Conservation (phyloP, 2,113 vertebrate species). For the Takifugu flavidus region DNA sequence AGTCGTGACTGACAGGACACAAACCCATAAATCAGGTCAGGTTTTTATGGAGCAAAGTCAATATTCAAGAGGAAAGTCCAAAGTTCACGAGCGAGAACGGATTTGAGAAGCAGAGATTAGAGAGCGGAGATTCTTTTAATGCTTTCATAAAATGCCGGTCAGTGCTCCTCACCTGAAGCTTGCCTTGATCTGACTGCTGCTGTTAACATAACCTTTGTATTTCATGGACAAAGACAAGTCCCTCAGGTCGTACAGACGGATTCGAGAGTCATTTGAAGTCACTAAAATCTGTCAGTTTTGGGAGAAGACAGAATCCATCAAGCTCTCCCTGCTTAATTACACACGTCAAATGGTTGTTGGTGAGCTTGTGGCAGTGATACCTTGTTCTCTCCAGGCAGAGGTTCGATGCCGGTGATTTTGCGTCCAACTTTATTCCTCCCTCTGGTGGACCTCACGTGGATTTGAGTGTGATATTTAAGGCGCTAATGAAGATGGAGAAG, state of each 20-base stretch:
- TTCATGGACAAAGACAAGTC: conserved; percentile 98
- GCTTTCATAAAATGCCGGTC: background rate
- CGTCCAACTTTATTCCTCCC: conserved; percentile 95
- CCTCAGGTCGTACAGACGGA: conserved; percentile 93
- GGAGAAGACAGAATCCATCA: background rate
- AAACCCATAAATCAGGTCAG: background rate
- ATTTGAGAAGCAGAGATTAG: background rate
- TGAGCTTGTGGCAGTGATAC: conserved; percentile 54
- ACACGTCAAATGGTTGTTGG: too few relatives aligned
- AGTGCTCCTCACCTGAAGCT: conserved; percentile 89
- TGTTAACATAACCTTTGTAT: conserved; percentile 97
- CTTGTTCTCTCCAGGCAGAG: conserved; percentile 97
- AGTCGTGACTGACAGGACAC: conserved; percentile 85
- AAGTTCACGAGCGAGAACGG: too few relatives aligned
- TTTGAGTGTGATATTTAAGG: conserved; percentile 97
- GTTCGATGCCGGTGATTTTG: conserved; percentile 98
- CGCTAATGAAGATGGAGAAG: conserved; percentile 74
- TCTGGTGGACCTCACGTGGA: conserved; percentile 95
- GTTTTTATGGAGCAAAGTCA: background rate
- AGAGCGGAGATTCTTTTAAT: background rate
- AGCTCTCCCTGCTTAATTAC: background rate
- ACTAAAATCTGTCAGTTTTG: conserved; percentile 84
- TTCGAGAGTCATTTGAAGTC: conserved; percentile 96
- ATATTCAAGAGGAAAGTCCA: too few relatives aligned
- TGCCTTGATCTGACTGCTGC: conserved; percentile 99